A percentile compares a stretch with the other conserved stretches of the same genome.
Conservation (phyloP, 2,797 vertebrate genomes). For the Enteromius trimaculatus region DNA sequence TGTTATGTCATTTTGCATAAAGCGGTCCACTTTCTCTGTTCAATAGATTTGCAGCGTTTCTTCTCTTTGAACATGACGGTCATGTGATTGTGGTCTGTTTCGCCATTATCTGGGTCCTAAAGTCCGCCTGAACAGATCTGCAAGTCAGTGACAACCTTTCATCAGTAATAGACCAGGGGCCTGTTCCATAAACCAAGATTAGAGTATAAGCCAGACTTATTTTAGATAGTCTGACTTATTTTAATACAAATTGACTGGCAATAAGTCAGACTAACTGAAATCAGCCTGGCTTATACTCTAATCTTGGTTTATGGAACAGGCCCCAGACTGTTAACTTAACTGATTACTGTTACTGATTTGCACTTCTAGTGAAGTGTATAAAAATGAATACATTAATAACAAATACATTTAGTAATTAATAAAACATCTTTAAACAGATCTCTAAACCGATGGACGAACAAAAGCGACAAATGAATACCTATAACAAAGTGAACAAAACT, state of each 20-base stretch:
- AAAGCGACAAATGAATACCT: neutral
- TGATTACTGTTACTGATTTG: neutral
- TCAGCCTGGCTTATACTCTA: too few relatives aligned
- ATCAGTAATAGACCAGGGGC: neutral
- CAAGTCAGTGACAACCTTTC: neutral
- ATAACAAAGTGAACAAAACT: neutral
- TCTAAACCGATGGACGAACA: neutral
- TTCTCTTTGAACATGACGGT: conserved; percentile 39
- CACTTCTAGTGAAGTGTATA: neutral
- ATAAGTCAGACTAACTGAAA: too few relatives aligned
- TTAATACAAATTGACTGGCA: too few relatives aligned
- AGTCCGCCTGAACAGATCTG: neutral
- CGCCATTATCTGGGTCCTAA: conserved; percentile 68
- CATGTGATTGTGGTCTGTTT: conserved; percentile 55
- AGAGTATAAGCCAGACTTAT: too few relatives aligned
- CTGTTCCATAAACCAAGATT: too few relatives aligned
- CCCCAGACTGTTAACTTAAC: neutral
- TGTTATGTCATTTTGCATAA: neutral
- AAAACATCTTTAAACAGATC: too few relatives aligned
- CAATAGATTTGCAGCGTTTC: conserved; percentile 63
- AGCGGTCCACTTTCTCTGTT: conserved; percentile 5
- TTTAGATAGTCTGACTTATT: too few relatives aligned
- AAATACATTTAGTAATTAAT: neutral
- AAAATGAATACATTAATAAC: neutral
- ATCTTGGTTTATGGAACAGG: too few relatives aligned